These are phyloP conservation scores for Antedon mediterranea DNA, from an alignment of 53 echinoderm and acorn worm species.

Conservation along the genomic window DNA sequence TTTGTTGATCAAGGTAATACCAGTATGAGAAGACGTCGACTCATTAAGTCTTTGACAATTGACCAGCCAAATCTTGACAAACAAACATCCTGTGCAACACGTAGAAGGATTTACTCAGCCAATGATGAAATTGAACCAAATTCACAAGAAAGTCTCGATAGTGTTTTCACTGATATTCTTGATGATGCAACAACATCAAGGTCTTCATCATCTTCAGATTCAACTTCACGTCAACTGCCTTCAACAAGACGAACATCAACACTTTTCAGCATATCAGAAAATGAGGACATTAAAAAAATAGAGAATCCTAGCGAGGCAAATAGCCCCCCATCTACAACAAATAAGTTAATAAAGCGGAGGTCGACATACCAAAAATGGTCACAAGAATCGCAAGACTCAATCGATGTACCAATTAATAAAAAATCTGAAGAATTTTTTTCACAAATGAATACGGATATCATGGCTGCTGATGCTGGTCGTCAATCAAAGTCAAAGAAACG, in stretches of 20 bases:
- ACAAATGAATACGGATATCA: conserved; percentile 20
- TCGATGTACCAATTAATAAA: conserved; percentile 16
- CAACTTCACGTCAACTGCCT: not conserved
- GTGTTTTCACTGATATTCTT: not conserved
- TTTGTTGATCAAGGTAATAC: not conserved
- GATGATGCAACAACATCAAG: not conserved
- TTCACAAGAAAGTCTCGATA: not conserved
- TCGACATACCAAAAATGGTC: conserved; percentile 25
- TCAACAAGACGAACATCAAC: not conserved
- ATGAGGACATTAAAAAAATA: conserved; percentile 1
- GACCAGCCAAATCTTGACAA: not conserved
- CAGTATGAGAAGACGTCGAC: not conserved
- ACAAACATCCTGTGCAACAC: not conserved
- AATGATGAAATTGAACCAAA: not conserved
- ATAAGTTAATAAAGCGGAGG: not conserved
- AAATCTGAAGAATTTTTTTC: not conserved
- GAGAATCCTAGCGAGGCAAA: conserved; percentile 1
- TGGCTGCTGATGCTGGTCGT: conserved; percentile 29
- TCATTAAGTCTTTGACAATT: not conserved
- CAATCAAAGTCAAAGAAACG: conserved; percentile 18
- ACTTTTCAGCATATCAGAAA: not conserved
- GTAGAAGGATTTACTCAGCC: not conserved
- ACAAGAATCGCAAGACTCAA: conserved; percentile 33
- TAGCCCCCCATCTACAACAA: not conserved
- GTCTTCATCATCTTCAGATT: not conserved